phyloP scores from a whole-genome alignment of 1,140 invertebrate species.

The Brachionus sp. region DNA sequence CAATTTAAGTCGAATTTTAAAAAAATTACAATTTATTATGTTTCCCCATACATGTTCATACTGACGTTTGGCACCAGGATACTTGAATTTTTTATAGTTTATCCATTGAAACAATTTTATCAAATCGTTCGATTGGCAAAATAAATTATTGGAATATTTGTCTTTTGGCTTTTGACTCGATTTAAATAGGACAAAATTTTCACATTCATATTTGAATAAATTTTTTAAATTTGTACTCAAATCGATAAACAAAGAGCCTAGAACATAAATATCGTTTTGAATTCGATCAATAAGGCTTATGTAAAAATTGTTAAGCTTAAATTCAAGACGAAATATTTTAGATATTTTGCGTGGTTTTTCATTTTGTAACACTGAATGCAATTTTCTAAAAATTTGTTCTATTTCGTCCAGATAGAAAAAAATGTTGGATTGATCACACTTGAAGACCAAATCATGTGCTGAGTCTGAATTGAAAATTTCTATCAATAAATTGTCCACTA shows the following conservation, averaged over 20 bases:
- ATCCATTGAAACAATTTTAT: background rate
- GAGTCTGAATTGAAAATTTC: background rate
- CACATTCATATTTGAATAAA: background rate
- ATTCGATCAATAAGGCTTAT: background rate
- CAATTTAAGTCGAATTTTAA: background rate
- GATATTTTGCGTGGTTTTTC: background rate
- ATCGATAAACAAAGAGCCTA: background rate
- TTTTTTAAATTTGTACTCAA: constrained; percentile 22
- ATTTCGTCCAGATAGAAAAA: background rate
- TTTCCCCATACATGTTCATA: constrained; percentile 36
- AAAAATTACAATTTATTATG: constrained; percentile 7
- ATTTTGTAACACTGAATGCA: background rate
- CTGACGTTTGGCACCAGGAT: background rate
- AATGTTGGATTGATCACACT: background rate
- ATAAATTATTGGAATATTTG: constrained; percentile 20
- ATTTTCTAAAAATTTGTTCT: background rate
- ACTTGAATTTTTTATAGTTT: constrained; percentile 33
- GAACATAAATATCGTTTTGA: constrained; percentile 9
- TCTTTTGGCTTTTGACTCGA: background rate
- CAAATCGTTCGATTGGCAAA: background rate
- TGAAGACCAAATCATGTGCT: background rate
- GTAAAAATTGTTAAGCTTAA: constrained; percentile 7
- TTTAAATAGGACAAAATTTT: constrained; percentile 22
- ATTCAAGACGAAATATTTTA: background rate
- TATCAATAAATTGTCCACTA: constrained; percentile 9